A percentile compares a stretch with the other conserved stretches of the same genome.
Evolutionary conservation across 1,140 invertebrate genomes (phyloP).

Genomic region (Dendroctonus ponderosae): DNA sequence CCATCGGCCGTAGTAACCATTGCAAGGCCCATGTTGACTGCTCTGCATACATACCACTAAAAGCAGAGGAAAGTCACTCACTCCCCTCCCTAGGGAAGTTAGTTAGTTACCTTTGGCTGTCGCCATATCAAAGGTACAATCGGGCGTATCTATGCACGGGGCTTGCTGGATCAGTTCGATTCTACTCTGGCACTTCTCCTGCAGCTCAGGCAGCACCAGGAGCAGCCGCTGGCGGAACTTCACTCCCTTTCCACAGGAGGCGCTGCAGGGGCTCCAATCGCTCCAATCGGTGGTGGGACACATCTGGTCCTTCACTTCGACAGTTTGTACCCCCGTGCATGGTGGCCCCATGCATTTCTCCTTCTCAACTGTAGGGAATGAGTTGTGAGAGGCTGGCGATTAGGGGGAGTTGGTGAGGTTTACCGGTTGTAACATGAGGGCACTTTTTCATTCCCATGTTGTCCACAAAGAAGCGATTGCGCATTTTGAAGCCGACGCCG

Average conservation of each 20-base stretch:
- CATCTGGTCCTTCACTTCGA: constrained; percentile 58
- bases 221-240: constrained; percentile 69
- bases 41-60: constrained; percentile 75
- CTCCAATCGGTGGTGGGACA: constrained; percentile 71
- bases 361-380: constrained; percentile 59
- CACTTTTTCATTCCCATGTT: constrained; percentile 76
- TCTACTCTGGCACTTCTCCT: constrained; percentile 59
- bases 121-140: constrained; percentile 69
- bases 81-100: too few species aligned
- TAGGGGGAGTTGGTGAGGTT: not conserved
- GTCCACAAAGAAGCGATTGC: constrained; percentile 71
- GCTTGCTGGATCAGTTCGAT: constrained; percentile 66
- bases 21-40: constrained; percentile 75
- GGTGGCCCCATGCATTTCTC: constrained; percentile 70
- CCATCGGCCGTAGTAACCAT: constrained; percentile 79
- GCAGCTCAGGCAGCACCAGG: constrained; percentile 59
- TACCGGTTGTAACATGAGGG: constrained; percentile 60
- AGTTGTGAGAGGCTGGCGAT: not conserved
- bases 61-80: not conserved
- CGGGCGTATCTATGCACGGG: constrained; percentile 61
- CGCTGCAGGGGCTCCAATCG: constrained; percentile 73
- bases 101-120: constrained; percentile 65
- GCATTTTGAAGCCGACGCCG: constrained; percentile 73
- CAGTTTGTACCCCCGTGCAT: constrained; percentile 55
- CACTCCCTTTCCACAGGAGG: constrained; percentile 68